Evolutionary conservation across 2,113 vertebrate genomes (phyloP).

Genomic region (Pachyramphus minor): DNA sequence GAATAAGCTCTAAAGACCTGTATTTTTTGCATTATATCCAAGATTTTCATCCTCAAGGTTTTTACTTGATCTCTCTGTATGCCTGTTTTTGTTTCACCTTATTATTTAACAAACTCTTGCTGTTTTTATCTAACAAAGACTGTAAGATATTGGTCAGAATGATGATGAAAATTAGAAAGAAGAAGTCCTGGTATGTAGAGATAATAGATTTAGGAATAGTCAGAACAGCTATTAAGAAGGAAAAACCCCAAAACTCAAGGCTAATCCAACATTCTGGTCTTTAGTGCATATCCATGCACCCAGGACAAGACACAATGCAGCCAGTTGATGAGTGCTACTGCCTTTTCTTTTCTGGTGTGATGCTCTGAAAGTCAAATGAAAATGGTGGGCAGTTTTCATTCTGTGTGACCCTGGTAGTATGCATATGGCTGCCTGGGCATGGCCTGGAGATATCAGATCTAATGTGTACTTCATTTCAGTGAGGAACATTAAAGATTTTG

Average conservation of each 20-base stretch:
- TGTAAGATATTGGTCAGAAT: neutral
- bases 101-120: accelerated
- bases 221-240: neutral
- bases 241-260: too few relatives aligned
- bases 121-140: neutral
- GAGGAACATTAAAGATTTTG: neutral
- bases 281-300: neutral
- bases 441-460: neutral
- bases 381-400: neutral
- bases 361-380: neutral
- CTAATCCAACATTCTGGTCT: neutral
- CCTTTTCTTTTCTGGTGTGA: neutral
- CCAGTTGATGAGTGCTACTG: neutral
- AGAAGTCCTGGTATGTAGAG: neutral
- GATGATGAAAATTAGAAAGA: neutral
- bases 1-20: neutral
- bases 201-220: neutral
- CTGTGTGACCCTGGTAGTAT: neutral
- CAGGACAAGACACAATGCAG: neutral
- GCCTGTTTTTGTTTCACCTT: neutral
- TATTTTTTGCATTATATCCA: neutral
- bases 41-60: neutral
- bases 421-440: neutral
- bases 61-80: neutral
- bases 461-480: neutral